Percentiles rank a stretch among this genome's conserved stretches.
Conservation (phyloP, 2,797 vertebrate genomes). For the Coregonus sp. region DNA sequence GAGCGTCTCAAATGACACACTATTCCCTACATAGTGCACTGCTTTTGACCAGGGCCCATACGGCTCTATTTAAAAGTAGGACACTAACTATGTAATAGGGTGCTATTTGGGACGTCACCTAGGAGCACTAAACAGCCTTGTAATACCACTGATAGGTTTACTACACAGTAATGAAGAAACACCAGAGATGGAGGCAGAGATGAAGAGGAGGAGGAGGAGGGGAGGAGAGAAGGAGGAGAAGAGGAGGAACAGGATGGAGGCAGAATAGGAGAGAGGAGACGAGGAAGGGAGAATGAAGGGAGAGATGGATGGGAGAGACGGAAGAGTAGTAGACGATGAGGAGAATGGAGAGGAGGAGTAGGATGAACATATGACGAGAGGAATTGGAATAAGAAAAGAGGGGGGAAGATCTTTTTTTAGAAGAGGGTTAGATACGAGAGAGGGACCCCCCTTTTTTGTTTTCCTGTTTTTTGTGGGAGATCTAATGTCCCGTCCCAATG, state of each 20-base stretch:
- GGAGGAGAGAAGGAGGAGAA: not conserved
- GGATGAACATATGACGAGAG: too few species aligned
- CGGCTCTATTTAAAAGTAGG: too few species aligned
- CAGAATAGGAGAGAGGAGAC: constrained; percentile 10
- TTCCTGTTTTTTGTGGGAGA: too few species aligned
- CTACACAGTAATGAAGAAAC: not conserved
- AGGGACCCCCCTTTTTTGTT: too few species aligned
- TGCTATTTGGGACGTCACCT: fast-evolving
- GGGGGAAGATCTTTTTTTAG: too few species aligned
- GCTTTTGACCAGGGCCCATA: not conserved
- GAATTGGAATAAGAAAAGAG: too few species aligned
- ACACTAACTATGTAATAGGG: not conserved
- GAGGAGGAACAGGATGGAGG: not conserved
- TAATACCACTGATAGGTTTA: not conserved
- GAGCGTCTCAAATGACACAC: not conserved
- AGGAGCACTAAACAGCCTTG: not conserved
- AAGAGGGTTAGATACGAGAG: too few species aligned
- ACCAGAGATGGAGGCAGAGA: not conserved
- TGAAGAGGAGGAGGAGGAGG: not conserved
- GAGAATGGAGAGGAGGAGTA: not conserved
- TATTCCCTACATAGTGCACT: not conserved
- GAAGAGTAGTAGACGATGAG: not conserved
- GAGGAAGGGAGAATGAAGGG: constrained; percentile 6
- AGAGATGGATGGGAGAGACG: not conserved
- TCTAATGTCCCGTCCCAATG: too few species aligned